Conservation (phyloP, 2,888 invertebrate genomes). For the Noctua fimbriata region DNA sequence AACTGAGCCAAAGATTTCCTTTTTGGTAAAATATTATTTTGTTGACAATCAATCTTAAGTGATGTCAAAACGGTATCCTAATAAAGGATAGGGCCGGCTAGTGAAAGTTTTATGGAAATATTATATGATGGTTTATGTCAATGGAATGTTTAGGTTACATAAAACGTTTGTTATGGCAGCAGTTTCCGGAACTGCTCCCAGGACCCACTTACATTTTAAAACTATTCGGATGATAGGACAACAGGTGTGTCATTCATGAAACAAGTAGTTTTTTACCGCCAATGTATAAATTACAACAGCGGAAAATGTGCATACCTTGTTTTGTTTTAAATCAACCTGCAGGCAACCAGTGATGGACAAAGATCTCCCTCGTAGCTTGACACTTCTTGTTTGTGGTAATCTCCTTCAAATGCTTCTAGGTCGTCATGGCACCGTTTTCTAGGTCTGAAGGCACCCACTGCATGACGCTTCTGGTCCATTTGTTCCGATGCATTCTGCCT, state of each 20-base stretch:
- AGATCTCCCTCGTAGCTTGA: background rate
- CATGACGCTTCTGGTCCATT: background rate
- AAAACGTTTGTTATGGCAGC: background rate
- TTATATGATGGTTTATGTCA: conserved; percentile 4
- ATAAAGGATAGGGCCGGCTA: conserved; percentile 8
- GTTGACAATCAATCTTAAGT: conserved; percentile 7
- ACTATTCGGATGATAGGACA: background rate
- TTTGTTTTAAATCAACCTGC: background rate
- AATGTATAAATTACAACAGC: background rate
- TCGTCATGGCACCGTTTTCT: background rate
- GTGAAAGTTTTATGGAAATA: conserved; percentile 42
- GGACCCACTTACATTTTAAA: background rate
- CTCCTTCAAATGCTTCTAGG: background rate
- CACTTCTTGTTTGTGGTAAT: background rate
- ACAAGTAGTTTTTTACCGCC: background rate
- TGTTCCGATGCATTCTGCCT: background rate
- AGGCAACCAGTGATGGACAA: too few relatives aligned
- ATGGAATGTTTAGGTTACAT: conserved; percentile 26
- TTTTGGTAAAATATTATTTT: conserved; percentile 18
- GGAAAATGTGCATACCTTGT: background rate
- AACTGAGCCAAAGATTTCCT: conserved; percentile 18
- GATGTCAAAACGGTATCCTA: conserved; percentile 10
- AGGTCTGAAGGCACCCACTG: background rate
- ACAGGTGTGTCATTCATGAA: background rate
- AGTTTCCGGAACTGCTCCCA: conserved; percentile 7